These are phyloP conservation scores for Cricetomys ansorgei DNA, from an alignment of 2,113 vertebrate genomes.

Conservation along the genomic window DNA sequence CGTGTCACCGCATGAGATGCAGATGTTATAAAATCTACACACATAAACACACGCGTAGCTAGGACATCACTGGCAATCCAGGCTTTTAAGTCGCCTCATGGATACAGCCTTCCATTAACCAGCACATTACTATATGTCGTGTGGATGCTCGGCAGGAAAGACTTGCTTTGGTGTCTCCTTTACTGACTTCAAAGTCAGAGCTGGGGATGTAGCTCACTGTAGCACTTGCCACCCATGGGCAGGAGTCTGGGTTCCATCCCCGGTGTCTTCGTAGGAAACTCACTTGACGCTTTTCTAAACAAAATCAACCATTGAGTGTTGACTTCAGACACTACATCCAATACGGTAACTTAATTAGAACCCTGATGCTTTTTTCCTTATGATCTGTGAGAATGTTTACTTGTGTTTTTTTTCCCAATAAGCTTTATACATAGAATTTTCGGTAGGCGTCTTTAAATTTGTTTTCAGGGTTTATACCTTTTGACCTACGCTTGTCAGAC, in stretches of 20 bases:
- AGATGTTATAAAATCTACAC: background rate
- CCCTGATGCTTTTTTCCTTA: background rate
- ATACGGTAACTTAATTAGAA: background rate
- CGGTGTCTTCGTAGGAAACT: background rate
- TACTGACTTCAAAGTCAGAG: background rate
- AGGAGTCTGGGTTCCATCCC: background rate
- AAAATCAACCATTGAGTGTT: background rate
- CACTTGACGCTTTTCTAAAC: constrained; percentile 9
- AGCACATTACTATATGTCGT: background rate
- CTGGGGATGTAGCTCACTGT: background rate
- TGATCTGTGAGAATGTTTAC: background rate
- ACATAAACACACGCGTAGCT: background rate
- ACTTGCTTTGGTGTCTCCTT: background rate
- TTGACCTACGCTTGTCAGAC: background rate
- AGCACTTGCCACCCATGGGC: too few relatives aligned
- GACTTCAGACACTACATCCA: constrained; percentile 42
- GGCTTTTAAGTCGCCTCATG: background rate
- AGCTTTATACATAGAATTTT: constrained; percentile 16
- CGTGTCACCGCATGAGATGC: background rate
- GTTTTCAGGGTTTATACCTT: background rate
- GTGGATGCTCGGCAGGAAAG: background rate
- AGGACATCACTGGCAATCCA: background rate
- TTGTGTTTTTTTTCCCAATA: background rate
- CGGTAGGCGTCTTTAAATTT: background rate
- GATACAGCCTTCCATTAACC: background rate